Evolutionary conservation across 2,888 invertebrate species (phyloP), one percentile per base, ranked within the genome.

Genomic region (Halocaridina rubra): DNA sequence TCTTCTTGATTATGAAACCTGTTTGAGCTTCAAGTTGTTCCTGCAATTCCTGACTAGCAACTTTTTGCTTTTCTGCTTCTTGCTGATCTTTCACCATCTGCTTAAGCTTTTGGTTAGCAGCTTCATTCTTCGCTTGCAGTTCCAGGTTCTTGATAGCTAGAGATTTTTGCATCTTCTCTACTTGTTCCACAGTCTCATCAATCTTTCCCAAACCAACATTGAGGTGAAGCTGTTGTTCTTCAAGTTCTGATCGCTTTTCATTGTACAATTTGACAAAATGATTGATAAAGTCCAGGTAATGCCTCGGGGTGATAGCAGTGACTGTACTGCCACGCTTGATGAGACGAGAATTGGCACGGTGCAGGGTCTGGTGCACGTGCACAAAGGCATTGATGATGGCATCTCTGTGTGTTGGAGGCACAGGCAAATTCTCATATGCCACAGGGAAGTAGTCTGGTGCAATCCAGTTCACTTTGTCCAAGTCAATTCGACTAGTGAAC

Each of bases 51-150:
- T 98, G 98, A 90, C 97, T 97, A 90, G 98, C 97, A 53, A 97
- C 96, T 91, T 99, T 99, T 92, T 98, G 98, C 93, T 98, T 97
- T 91, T 99, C 99, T 1, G 99, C 99, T 91, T 99, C 98, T 90
- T 99, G 98, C 91, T 99, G 98, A 92, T 99, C 98, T 92, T 98
- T 98, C 72, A 99, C 96, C 99, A 99, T 99, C 91, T 99, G 98
- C 89, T 97, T 95, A 75, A 99, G 93, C 92, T 99, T 99, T n/a
- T 97, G 96, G 91, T 99, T 99, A 77, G 99, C 99, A 1, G 98
- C 98, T 91, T 98, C 97, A 91, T 99, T 99, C 92, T 99, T 99
- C 61, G 97, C 96, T 93, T 98, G 80, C 82, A 89, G 87, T 89
- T 94, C 94, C 92, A 95, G 95, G 81, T 97, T 96, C 92, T 99